Evolutionary conservation across 2,113 vertebrate species (phyloP).

Genomic region (Cacatua alba): DNA sequence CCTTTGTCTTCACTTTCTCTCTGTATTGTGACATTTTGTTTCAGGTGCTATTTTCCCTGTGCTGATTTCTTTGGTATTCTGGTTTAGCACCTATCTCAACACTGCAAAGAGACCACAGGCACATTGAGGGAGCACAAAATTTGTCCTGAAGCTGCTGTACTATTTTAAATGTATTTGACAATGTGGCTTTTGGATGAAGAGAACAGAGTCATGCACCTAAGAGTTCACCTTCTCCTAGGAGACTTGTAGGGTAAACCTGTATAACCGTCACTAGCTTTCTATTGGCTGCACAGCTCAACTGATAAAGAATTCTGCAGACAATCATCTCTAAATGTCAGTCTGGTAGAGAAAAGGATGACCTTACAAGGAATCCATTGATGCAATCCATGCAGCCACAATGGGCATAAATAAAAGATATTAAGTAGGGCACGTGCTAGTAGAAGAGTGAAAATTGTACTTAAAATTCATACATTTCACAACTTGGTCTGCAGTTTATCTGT

Average conservation of each 20-base stretch:
- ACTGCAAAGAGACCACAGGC: neutral
- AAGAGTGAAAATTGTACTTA: neutral
- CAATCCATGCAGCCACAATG: neutral
- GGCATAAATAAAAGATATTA: neutral
- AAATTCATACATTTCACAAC: neutral
- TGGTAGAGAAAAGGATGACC: neutral
- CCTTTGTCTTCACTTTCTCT: neutral
- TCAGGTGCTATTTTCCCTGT: neutral
- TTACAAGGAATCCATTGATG: neutral
- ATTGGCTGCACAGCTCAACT: neutral
- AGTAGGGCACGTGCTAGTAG: neutral
- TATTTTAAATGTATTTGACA: neutral
- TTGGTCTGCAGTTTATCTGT: neutral
- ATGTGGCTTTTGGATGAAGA: neutral
- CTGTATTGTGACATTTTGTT: neutral
- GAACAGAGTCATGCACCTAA: neutral
- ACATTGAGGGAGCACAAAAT: neutral
- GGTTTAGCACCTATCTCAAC: neutral
- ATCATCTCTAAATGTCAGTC: neutral
- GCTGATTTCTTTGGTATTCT: neutral
- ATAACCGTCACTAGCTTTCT: neutral
- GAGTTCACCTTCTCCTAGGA: neutral
- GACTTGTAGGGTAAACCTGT: neutral
- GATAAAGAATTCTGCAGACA: neutral
- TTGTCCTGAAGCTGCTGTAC: neutral